Percentiles rank a stretch among this genome's conserved stretches.
phyloP scores from a whole-genome alignment of 2,113 vertebrate species.

The Nibea albiflora region DNA sequence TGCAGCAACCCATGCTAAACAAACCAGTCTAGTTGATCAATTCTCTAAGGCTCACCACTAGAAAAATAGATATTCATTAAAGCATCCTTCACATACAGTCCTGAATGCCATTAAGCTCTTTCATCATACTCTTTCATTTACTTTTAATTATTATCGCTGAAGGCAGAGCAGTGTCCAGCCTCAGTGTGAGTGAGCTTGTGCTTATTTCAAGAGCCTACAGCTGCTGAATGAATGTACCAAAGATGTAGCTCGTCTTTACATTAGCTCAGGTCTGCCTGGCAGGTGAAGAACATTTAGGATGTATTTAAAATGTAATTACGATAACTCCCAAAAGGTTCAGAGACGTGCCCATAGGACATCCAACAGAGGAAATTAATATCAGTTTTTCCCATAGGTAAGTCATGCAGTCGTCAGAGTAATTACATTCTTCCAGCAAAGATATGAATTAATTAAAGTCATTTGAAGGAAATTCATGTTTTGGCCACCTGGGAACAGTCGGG shows the following conservation, averaged over 20 bases:
- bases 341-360: constrained; percentile 50
- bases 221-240: constrained; percentile 5
- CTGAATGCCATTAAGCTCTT: background rate
- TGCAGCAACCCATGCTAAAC: no score
- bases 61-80: background rate
- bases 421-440: constrained; percentile 48
- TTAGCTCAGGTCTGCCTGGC: constrained; percentile 40
- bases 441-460: constrained; percentile 69
- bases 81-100: background rate
- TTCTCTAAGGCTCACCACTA: background rate
- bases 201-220: constrained; percentile 19
- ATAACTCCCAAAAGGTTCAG: constrained; percentile 35
- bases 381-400: constrained; percentile 41
- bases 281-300: constrained; percentile 55
- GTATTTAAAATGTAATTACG: constrained; percentile 71
- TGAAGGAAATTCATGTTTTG: constrained; percentile 53
- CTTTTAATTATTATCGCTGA: background rate
- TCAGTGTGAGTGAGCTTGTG: background rate
- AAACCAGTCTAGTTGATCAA: background rate
- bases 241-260: constrained; percentile 21
- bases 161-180: background rate
- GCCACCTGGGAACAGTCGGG: constrained; percentile 49
- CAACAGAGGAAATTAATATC: constrained; percentile 53
- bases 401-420: constrained; percentile 59
- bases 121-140: background rate